Base-by-base conservation (phyloP, 1,140 invertebrate species). In the Halesus radiatus region DNA sequence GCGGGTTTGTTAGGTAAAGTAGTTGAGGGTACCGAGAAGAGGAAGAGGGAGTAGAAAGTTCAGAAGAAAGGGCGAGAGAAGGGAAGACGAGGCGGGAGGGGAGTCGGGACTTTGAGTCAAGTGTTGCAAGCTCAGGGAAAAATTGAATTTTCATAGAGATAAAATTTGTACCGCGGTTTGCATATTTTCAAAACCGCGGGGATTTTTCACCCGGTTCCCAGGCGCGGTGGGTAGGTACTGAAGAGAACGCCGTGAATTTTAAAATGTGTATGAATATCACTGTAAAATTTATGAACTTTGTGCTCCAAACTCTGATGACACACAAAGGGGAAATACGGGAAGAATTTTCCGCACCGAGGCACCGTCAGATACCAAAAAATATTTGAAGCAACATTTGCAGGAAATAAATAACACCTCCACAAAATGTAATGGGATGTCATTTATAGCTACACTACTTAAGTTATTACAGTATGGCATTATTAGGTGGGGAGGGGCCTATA, bases 131-230 rank as follows among this genome's bases (percentile, higher is more conserved):
- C 66, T 70, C 66, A 70, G 66, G 66, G 66, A 70, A 70, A 70
- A 70, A 70, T 70, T 70, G 66, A 70, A 70, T 70, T 70, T 70
- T 70, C 66, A 70, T 70, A 70, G 66, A 70, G 66, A 70, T 70
- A 70, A 70, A 70, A 70, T 70, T 70, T 70, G 66, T 70, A 70
- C 66, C 37, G 66, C 66, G 37, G 32, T 52, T 70, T 70, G 66
- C 66, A 70, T 70, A 70, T 70, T 70, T 70, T 52, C 37, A 18
- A 50, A n/a, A 66, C 66, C 66, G 29, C 32, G 66, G 22, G 37
- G 37, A 70, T 50, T 70, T 70, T 70, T 70, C 66, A 52, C 45
- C 66, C 62, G 26, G 18, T 60, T 60, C 56, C 32, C 26, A 45
- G 37, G 13, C 37, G 8, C 37, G 37, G 32, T 32, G 32, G 37